Percentiles rank a stretch among this genome's conserved stretches.
Evolutionary conservation across 92 coral and sea anemone genomes (phyloP).

Genomic region (Palythoa caribaeorum): DNA sequence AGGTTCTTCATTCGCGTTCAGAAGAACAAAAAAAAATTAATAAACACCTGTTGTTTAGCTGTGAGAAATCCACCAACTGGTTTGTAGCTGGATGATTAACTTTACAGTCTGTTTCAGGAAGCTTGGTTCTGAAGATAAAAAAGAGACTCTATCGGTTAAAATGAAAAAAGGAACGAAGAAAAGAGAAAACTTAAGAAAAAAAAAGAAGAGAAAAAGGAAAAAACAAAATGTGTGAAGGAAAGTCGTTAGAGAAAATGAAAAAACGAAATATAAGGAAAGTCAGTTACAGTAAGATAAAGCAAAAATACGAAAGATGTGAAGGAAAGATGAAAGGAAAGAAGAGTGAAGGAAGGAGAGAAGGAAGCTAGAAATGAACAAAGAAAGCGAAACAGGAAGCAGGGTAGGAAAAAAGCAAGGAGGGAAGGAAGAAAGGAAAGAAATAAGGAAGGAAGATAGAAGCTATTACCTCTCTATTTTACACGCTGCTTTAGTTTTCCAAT

Average conservation of each 20-base stretch:
- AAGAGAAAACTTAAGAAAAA: not conserved
- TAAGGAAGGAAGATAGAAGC: not conserved
- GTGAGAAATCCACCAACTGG: constrained; percentile 36
- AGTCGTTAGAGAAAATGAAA: not conserved
- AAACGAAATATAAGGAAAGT: not conserved
- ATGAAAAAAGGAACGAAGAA: not conserved
- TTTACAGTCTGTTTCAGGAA: constrained; percentile 11
- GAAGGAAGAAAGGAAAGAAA: not conserved
- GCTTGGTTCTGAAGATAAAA: not conserved
- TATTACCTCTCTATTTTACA: constrained; percentile 30
- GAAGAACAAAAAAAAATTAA: not conserved
- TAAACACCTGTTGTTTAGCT: not conserved
- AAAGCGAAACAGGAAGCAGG: not conserved
- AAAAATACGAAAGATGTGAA: not conserved
- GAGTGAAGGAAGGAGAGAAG: not conserved
- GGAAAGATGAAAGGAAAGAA: not conserved
- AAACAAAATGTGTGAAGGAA: no score
- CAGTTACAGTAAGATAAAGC: not conserved
- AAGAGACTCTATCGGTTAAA: not conserved
- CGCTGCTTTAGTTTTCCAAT: constrained; percentile 38
- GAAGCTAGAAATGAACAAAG: not conserved
- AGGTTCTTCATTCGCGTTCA: no score
- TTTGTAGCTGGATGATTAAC: constrained; percentile 26
- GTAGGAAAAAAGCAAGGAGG: not conserved
- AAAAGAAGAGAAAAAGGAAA: not conserved